These are phyloP conservation scores for Cyanistes caeruleus DNA, from an alignment of 2,113 vertebrate genomes.

Conservation along the genomic window DNA sequence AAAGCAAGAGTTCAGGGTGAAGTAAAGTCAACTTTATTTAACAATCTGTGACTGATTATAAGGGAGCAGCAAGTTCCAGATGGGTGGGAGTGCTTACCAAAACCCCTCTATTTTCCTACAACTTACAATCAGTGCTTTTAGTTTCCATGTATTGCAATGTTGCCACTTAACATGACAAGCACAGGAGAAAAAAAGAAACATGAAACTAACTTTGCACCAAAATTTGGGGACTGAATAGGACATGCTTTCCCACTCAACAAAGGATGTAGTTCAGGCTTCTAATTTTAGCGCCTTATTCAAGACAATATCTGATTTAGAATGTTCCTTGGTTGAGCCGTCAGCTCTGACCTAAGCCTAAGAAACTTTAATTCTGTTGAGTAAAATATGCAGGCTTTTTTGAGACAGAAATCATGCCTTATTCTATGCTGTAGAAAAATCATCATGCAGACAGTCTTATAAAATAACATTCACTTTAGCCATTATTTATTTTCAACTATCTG, in stretches of 20 bases:
- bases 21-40: conserved; percentile 52
- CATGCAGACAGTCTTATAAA: not conserved
- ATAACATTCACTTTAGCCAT: not conserved
- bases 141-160: conserved; percentile 1
- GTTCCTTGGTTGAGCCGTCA: not conserved
- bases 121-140: conserved; percentile 51
- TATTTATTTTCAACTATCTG: conserved; percentile 3
- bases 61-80: conserved; percentile 66
- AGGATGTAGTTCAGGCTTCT: conserved; percentile 1
- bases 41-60: conserved; percentile 66
- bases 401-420: not conserved
- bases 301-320: not conserved
- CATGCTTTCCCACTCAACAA: conserved; percentile 1
- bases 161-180: conserved; percentile 4
- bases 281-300: conserved; percentile 33
- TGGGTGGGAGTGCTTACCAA: conserved; percentile 60
- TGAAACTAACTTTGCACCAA: conserved; percentile 31
- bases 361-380: not conserved
- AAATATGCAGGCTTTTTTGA: not conserved
- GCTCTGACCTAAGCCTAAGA: conserved; percentile 7
- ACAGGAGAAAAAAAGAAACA: conserved; percentile 26
- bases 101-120: conserved; percentile 44
- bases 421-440: not conserved
- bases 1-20: conserved; percentile 45
- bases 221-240: conserved; percentile 18